These are phyloP conservation scores for Homarus gammarus DNA, from an alignment of 2,888 invertebrate genomes.

Conservation along the genomic window DNA sequence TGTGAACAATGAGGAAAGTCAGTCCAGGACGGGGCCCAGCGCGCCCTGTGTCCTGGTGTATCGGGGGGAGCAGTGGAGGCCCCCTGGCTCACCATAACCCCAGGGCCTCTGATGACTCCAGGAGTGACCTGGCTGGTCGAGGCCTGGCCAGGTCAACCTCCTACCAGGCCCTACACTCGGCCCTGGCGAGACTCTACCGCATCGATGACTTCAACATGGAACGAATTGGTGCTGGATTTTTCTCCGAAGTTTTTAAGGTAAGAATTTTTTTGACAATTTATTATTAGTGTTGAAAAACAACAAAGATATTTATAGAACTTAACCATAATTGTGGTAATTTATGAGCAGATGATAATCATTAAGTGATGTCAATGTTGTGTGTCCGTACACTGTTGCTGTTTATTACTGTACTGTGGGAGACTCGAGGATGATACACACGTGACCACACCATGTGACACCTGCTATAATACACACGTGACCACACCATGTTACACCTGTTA, in stretches of 20 bases:
- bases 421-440: too few species aligned
- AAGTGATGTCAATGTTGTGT: too few species aligned
- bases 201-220: conserved; percentile 96
- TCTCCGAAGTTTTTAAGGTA: conserved; percentile 99
- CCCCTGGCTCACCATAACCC: conserved; percentile 5
- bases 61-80: conserved; percentile 39
- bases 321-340: neutral
- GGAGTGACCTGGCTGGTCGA: conserved; percentile 43
- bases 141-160: conserved; percentile 80
- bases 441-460: too few species aligned
- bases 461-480: too few species aligned
- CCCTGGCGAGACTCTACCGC: conserved; percentile 93
- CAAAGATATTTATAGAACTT: neutral
- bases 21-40: conserved; percentile 19
- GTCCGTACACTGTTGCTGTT: too few species aligned
- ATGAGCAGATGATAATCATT: neutral
- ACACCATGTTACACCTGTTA: too few species aligned
- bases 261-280: conserved; percentile 76
- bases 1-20: conserved; percentile 54
- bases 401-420: too few species aligned
- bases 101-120: conserved; percentile 17
- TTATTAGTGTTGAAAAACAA: neutral
- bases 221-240: conserved; percentile 96
- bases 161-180: conserved; percentile 93
- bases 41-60: conserved; percentile 70